Evolutionary conservation across 1,140 invertebrate species (phyloP).

Genomic region (Metopolophium dirhodum): DNA sequence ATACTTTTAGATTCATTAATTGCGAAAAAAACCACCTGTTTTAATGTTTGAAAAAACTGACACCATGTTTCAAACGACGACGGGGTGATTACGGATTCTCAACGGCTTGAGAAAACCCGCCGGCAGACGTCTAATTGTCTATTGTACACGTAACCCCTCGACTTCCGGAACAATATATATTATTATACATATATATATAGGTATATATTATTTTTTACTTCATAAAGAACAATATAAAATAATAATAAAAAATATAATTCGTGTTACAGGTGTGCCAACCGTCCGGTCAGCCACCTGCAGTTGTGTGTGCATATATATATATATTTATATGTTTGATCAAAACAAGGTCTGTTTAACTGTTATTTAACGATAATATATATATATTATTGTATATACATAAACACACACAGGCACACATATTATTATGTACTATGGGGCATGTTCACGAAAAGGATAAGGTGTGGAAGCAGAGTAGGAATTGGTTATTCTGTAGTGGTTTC

Average conservation of each 20-base stretch:
- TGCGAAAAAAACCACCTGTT: slow-evolving; percentile 44
- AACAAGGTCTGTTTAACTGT: slow-evolving; percentile 53
- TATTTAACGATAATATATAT: slow-evolving; percentile 48
- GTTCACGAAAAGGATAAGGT: slow-evolving; percentile 38
- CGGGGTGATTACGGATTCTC: slow-evolving; percentile 31
- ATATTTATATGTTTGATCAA: slow-evolving; percentile 38
- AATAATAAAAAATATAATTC: slow-evolving; percentile 51
- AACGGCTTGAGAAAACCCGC: slow-evolving; percentile 46
- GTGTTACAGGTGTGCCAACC: slow-evolving; percentile 53
- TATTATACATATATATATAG: neutral
- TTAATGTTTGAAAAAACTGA: neutral
- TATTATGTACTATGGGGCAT: neutral
- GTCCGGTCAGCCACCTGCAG: slow-evolving; percentile 46
- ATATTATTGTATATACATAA: neutral
- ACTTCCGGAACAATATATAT: slow-evolving; percentile 50
- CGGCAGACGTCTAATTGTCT: slow-evolving; percentile 52
- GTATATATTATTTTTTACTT: neutral
- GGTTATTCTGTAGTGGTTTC: slow-evolving; percentile 49
- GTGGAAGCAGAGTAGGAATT: slow-evolving; percentile 48
- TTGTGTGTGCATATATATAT: neutral
- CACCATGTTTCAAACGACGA: slow-evolving; percentile 46
- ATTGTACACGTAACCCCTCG: slow-evolving; percentile 54
- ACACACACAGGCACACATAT: neutral
- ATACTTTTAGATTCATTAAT: neutral
- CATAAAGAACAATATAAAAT: slow-evolving; percentile 51